Evolutionary conservation across 1,140 invertebrate species (phyloP), one percentile per base, ranked within the genome.

Genomic region (Aphelenchoides besseyi): DNA sequence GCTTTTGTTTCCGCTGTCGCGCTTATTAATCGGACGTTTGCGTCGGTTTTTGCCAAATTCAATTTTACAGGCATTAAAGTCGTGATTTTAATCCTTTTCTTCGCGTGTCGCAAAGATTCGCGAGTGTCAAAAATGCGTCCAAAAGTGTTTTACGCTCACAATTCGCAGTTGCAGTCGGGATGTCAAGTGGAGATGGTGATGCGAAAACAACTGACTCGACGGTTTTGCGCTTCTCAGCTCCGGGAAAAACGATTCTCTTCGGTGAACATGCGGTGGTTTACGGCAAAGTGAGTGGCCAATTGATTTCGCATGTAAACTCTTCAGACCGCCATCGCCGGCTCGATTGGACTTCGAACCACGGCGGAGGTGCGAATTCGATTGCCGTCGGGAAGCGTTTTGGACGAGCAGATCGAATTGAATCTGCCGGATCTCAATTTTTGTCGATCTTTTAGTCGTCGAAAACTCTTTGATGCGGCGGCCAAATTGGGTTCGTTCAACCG

Each of bases 241-340:
- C 96, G 1, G 95, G 94, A 32, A 98, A 98, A 88, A 89, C 97
- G 0, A 98, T 98, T 77, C 87, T 99, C 16, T 92, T 93, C 84
- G 96, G 96, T 26, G 96, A 99, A 86, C 95, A 99, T 87, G 91
- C 95, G 0, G 95, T 98, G 16, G 92, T 98, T 23, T 96, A 96
- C 86, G 92, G 91, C 53, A 95, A 94, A 87, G 90, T 92, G 75
- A 74, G 64, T 23, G 55, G 41, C 55, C 5, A 28, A 66, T 66
- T 32, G 32, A 66, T 0, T 36, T 1, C 36, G n/a, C n/a, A n/a
- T n/a, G n/a, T n/a, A n/a, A n/a, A n/a, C 12, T 66, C 66, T 83
- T 3, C 73, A 88, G 87, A 80, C 81, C 23, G 94, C 95, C 0
- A 84, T 98, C 8, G 95, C 94, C 3, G 90, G 90, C 2, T 91